Percentiles rank a stretch among this genome's conserved stretches.
Conservation (phyloP, 2,113 vertebrate genomes). For the Cheirogaleus medius region DNA sequence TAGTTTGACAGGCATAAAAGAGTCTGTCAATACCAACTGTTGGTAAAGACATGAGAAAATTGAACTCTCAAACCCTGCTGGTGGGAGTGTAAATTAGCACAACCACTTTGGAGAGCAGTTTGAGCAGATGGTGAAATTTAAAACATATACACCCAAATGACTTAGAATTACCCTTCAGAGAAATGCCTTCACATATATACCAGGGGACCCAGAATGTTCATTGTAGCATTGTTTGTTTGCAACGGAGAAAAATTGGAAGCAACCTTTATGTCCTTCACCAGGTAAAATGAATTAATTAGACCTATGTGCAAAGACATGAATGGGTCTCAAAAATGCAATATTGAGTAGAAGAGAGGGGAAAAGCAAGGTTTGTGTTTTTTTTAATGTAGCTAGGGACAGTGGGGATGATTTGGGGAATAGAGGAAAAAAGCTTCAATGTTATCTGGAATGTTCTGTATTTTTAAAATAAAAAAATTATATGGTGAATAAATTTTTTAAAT, state of each 20-base stretch:
- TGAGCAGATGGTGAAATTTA: background rate
- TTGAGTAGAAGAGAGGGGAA: background rate
- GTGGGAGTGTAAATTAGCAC: background rate
- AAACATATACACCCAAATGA: background rate
- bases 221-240: background rate
- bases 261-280: background rate
- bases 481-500: background rate
- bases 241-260: background rate
- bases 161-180: background rate
- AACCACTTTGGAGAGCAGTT: background rate
- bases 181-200: background rate
- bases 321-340: background rate
- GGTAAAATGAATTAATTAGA: background rate
- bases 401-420: background rate
- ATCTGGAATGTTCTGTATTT: background rate
- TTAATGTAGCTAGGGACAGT: background rate
- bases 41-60: background rate
- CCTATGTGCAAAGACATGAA: background rate
- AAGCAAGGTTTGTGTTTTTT: background rate
- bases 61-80: background rate
- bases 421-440: background rate
- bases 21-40: background rate
- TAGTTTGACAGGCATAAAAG: background rate
- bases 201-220: background rate
- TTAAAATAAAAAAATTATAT: background rate